These are phyloP conservation scores for Brachyrhaphis roseni DNA, from an alignment of 2,797 vertebrate genomes.

Conservation along the genomic window DNA sequence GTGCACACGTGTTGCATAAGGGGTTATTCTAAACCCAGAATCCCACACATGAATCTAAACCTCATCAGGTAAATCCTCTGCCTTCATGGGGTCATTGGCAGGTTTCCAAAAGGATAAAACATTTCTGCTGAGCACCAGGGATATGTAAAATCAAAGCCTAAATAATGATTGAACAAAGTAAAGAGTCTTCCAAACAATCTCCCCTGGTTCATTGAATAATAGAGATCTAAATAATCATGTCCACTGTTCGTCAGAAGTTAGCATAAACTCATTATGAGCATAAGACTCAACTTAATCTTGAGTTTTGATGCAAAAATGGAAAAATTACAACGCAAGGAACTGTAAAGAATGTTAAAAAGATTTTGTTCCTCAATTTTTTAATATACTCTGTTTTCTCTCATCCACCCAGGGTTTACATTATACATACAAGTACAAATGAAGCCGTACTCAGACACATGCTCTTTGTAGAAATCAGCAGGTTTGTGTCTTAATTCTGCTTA, in stretches of 20 bases:
- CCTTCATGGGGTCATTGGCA: conserved; percentile 28
- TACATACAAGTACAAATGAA: not conserved
- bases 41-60: conserved; percentile 31
- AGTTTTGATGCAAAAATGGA: not conserved
- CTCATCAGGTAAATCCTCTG: conserved; percentile 38
- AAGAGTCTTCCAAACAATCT: conserved; percentile 35
- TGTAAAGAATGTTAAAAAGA: not conserved
- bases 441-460: not conserved
- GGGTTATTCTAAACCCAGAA: conserved; percentile 29
- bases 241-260: not conserved
- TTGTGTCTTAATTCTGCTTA: not conserved
- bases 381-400: not conserved
- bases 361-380: not conserved
- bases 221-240: not conserved
- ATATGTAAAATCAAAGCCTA: conserved; percentile 30
- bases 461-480: not conserved
- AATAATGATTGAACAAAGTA: conserved; percentile 13
- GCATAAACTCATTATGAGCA: not conserved
- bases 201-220: not conserved
- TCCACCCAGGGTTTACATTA: not conserved
- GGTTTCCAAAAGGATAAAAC: conserved; percentile 19
- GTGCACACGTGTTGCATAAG: conserved; percentile 28
- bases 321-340: not conserved
- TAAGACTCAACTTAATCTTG: not conserved
- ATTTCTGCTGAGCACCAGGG: conserved; percentile 1